phyloP scores from a whole-genome alignment of 2,888 invertebrate genomes.

The Drosophila anomalata region DNA sequence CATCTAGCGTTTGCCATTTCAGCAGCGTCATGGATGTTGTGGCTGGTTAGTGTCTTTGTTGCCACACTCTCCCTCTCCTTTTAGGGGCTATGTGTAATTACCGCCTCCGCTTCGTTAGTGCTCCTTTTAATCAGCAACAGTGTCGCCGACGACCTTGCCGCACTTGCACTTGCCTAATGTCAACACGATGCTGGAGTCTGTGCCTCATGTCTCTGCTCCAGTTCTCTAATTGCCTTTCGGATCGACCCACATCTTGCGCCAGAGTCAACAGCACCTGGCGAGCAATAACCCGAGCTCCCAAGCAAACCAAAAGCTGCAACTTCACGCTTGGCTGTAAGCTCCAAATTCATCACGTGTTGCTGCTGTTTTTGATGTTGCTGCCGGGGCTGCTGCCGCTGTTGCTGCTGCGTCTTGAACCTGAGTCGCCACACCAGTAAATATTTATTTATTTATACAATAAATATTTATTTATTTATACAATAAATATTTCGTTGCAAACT shows the following conservation, averaged over 20 bases:
- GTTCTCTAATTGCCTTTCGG: constrained; percentile 52
- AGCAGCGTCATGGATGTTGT: constrained; percentile 44
- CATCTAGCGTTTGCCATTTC: constrained; percentile 46
- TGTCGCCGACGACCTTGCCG: constrained; percentile 57
- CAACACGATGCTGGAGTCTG: constrained; percentile 18
- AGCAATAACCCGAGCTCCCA: constrained; percentile 69
- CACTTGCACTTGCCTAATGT: constrained; percentile 46
- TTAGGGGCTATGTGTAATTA: constrained; percentile 19
- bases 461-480: constrained; percentile 67
- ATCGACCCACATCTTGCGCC: constrained; percentile 62
- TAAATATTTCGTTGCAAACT: constrained; percentile 60
- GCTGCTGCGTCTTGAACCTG: constrained; percentile 68
- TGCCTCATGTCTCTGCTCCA: constrained; percentile 48
- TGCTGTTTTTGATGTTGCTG: constrained; percentile 16
- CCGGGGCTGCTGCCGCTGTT: constrained; percentile 25
- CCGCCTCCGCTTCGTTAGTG: constrained; percentile 3
- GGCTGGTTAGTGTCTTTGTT: constrained; percentile 33
- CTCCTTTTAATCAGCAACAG: constrained; percentile 31
- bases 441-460: constrained; percentile 61
- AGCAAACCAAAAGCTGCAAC: constrained; percentile 30
- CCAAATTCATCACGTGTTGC: constrained; percentile 33
- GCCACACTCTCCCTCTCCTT: constrained; percentile 17
- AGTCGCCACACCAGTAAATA: constrained; percentile 24
- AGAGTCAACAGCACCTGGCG: constrained; percentile 53
- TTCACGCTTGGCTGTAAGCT: constrained; percentile 30